Evolutionary conservation across 2,888 invertebrate species (phyloP).

Genomic region (Digitonthophagus gazella): DNA sequence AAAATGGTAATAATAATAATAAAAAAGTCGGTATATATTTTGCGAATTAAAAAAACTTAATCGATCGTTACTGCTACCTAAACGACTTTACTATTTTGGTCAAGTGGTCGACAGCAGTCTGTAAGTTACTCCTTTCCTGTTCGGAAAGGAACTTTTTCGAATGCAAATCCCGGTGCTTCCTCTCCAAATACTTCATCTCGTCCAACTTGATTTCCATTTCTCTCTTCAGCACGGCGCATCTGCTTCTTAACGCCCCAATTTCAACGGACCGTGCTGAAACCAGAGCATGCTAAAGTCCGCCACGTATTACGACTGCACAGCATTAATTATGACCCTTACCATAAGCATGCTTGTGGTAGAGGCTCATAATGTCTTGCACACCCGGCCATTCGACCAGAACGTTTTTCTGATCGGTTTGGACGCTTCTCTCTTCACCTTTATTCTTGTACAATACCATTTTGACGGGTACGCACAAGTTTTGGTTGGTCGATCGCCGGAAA

Average conservation of each 20-base stretch:
- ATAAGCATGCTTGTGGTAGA: constrained; percentile 56
- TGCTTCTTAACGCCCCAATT: constrained; percentile 51
- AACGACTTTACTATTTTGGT: constrained; percentile 46
- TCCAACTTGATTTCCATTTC: constrained; percentile 54
- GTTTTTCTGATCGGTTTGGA: constrained; percentile 23
- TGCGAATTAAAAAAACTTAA: constrained; percentile 13
- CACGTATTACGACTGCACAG: background rate
- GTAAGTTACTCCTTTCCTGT: constrained; percentile 44
- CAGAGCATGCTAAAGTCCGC: background rate
- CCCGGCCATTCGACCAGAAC: constrained; percentile 52
- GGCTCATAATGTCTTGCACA: constrained; percentile 53
- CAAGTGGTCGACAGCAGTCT: constrained; percentile 45
- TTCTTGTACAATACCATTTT: constrained; percentile 35
- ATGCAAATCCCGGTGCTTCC: constrained; percentile 43
- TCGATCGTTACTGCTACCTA: constrained; percentile 42
- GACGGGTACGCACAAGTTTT: constrained; percentile 35
- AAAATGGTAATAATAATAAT: background rate
- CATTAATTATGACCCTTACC: constrained; percentile 47
- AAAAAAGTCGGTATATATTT: constrained; percentile 11
- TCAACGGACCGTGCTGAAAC: constrained; percentile 56
- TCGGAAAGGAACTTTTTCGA: constrained; percentile 43
- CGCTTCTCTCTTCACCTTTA: constrained; percentile 21
- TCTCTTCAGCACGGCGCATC: constrained; percentile 54
- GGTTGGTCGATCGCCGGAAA: background rate
- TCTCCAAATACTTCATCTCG: constrained; percentile 48